phyloP scores from a whole-genome alignment of 2,888 invertebrate genomes.

The Neoitamus cyanurus region DNA sequence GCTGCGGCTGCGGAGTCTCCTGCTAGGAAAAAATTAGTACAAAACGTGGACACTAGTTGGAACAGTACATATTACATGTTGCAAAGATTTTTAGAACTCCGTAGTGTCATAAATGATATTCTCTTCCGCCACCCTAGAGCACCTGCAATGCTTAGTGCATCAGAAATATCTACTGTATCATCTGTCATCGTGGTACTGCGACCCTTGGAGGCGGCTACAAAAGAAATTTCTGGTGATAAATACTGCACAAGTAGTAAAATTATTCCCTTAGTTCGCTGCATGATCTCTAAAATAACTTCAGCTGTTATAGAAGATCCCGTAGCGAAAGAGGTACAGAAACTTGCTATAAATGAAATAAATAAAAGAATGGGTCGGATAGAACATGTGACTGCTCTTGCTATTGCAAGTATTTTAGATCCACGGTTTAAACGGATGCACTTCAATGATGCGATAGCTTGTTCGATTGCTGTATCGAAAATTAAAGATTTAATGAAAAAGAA shows the following conservation, averaged over 20 bases:
- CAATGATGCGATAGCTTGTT: background rate
- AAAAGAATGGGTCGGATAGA: no score
- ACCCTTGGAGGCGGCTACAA: background rate
- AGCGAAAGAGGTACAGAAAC: no score
- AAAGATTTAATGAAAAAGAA: background rate
- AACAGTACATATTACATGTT: slow-evolving; percentile 54
- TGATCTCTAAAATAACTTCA: background rate
- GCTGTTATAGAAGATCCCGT: no score
- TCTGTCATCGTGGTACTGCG: background rate
- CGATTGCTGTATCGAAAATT: background rate
- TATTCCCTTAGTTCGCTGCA: background rate
- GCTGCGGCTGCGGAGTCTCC: background rate
- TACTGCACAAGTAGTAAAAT: background rate
- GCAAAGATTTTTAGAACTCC: slow-evolving; percentile 52
- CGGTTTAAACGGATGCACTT: no score
- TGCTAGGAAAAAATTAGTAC: slow-evolving; percentile 44
- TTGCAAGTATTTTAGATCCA: no score
- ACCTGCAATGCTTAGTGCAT: background rate
- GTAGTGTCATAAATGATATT: background rate
- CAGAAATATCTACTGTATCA: background rate
- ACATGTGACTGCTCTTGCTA: no score
- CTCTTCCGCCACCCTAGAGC: background rate
- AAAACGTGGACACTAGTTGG: slow-evolving; percentile 54
- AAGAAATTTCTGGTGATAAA: background rate
- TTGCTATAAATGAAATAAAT: no score